Conservation (phyloP, 2,113 vertebrate genomes). For the Sceloporus tristichus region DNA sequence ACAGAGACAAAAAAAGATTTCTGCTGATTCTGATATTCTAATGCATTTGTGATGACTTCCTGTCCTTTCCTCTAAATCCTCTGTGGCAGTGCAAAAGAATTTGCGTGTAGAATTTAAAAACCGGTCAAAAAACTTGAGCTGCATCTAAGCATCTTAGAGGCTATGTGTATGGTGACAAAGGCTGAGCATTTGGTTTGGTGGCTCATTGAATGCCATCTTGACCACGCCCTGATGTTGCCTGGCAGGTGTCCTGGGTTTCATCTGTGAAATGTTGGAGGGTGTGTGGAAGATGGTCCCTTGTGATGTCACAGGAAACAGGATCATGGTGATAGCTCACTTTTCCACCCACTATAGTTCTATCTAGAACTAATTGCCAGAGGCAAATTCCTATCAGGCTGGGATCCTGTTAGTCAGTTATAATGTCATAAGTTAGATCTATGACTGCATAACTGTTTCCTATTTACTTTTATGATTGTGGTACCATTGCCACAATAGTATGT, state of each 20-base stretch:
- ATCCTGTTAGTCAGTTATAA: too few relatives aligned
- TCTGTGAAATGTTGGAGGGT: too few relatives aligned
- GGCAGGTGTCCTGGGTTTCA: too few relatives aligned
- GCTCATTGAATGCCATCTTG: too few relatives aligned
- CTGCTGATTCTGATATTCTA: neutral
- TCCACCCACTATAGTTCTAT: too few relatives aligned
- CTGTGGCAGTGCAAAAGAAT: neutral
- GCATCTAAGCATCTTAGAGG: neutral
- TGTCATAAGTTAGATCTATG: too few relatives aligned
- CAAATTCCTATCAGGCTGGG: neutral
- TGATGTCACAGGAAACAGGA: too few relatives aligned
- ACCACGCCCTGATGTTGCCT: too few relatives aligned
- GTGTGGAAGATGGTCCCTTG: too few relatives aligned
- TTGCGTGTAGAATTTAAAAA: neutral
- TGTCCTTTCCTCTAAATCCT: neutral
- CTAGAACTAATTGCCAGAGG: neutral
- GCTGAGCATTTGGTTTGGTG: neutral
- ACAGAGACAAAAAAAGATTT: neutral
- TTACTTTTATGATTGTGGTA: too few relatives aligned
- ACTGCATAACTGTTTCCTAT: too few relatives aligned
- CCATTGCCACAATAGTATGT: too few relatives aligned
- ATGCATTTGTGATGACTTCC: neutral
- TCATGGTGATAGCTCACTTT: neutral
- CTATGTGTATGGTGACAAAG: neutral
- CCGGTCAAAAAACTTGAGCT: neutral